phyloP scores from a whole-genome alignment of 2,888 invertebrate species.

The Drosophila vallismaia region DNA sequence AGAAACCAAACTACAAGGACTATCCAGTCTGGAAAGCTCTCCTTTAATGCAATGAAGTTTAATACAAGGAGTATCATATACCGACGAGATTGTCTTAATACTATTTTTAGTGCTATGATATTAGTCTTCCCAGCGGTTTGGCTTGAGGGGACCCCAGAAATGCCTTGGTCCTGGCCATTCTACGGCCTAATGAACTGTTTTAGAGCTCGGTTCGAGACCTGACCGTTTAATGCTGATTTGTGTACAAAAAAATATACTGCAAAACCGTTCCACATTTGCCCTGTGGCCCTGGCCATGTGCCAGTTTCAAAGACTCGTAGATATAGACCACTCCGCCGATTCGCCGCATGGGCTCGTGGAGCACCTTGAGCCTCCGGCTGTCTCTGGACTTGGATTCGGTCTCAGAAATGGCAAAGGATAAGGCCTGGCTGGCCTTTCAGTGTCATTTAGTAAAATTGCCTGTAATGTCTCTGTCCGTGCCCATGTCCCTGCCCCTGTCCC shows the following conservation, averaged over 20 bases:
- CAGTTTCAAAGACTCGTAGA: constrained; percentile 44
- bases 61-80: not conserved
- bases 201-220: not conserved
- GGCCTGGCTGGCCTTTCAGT: constrained; percentile 25
- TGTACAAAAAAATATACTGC: constrained; percentile 55
- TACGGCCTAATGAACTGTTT: constrained; percentile 62
- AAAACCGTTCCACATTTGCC: constrained; percentile 40
- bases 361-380: constrained; percentile 63
- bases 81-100: not conserved
- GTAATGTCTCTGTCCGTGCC: constrained; percentile 43
- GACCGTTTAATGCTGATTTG: constrained; percentile 69
- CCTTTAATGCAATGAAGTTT: not conserved
- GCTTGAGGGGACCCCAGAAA: no score
- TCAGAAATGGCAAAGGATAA: constrained; percentile 25
- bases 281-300: constrained; percentile 61
- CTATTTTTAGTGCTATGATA: constrained; percentile 17
- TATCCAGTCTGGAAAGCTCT: not conserved
- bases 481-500: constrained; percentile 40
- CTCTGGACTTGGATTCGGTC: constrained; percentile 31
- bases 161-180: constrained; percentile 32
- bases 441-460: constrained; percentile 44
- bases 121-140: constrained; percentile 14
- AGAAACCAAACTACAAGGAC: not conserved
- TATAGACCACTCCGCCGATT: constrained; percentile 35
- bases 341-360: constrained; percentile 59